phyloP scores from a whole-genome alignment of 2,113 vertebrate species.

The Xiphorhynchus elegans region DNA sequence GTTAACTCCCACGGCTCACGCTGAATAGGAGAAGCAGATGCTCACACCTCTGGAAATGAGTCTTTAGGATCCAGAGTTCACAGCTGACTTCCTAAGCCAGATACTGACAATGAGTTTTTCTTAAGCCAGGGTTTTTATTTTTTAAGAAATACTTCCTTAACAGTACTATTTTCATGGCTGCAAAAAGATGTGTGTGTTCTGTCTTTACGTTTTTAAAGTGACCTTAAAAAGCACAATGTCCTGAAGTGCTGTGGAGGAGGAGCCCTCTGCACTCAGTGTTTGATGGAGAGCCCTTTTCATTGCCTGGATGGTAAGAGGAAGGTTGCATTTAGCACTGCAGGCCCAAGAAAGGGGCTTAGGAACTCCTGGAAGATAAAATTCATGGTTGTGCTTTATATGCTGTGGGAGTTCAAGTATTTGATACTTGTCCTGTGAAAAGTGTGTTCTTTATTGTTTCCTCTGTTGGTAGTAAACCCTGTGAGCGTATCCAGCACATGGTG shows the following conservation, averaged over 20 bases:
- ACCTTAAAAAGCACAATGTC: not conserved
- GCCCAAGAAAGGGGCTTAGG: not conserved
- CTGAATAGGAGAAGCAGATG: not conserved
- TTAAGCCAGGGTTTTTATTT: not conserved
- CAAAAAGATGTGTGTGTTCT: accelerated
- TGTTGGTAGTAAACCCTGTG: not conserved
- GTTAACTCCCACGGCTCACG: not conserved
- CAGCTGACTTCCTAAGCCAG: not conserved
- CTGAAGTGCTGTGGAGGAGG: not conserved
- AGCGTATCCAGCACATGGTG: not conserved
- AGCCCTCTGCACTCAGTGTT: not conserved
- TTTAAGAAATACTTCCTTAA: not conserved
- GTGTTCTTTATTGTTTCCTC: not conserved
- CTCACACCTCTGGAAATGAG: constrained; percentile 6
- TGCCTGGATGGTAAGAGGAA: not conserved
- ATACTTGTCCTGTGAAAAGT: not conserved
- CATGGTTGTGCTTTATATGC: not conserved
- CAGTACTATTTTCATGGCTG: not conserved
- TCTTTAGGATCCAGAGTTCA: not conserved
- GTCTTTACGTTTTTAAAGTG: not conserved
- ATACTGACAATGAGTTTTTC: not conserved
- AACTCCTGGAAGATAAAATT: not conserved
- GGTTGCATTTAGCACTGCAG: not conserved
- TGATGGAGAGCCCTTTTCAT: constrained; percentile 1
- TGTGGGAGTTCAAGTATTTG: constrained; percentile 3